Base-by-base conservation (phyloP, 2,113 vertebrate species). In the Melospiza melodia region DNA sequence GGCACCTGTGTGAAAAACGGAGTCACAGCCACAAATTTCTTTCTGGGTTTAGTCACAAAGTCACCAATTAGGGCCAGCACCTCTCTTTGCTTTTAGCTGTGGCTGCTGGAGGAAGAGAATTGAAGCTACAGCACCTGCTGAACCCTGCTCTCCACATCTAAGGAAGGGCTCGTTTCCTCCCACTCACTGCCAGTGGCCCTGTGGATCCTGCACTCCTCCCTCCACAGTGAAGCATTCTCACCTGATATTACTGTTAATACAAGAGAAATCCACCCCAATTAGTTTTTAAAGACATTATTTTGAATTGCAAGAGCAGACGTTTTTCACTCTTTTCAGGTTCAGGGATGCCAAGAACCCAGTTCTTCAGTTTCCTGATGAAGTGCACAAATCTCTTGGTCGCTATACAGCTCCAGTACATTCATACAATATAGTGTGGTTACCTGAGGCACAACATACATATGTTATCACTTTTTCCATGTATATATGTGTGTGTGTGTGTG, bases 241-340 rank as follows among this genome's bases (percentile, higher is more conserved):
- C 19, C 15, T n/a, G 19, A 24, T 24, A 12, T 39, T 20, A n/a
- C 1, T 43, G 20, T 19, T 28, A 55, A 35, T 33, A 27, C 55
- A 41, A 48, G 8, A 90, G 18, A 8, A 4, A 73, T 88, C 16
- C 33, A 69, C 11, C 9, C 10, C 31, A 3, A 0, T 0, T 33
- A 59, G 37, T 19, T 55, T 49, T 77, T 52, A 46, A 81, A 75
- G 17, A n/a, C 8, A 39, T 67, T 31, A 5, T 39, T 78, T 55
- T 35, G 33, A 15, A 17, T 59, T 59, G 15, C 23, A 46, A 18
- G 6, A 54, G 17, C 9, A 49, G 28, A 22, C 1, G 0, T 30
- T 58, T 92, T 86, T 61, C 0, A 77, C 11, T 54, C 28, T 31
- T 73, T 84, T 30, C 37, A 54, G 12, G 15, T 86, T 83, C n/a